Conservation (phyloP, 2,113 vertebrate species). For the Chelonoidis abingdonii region DNA sequence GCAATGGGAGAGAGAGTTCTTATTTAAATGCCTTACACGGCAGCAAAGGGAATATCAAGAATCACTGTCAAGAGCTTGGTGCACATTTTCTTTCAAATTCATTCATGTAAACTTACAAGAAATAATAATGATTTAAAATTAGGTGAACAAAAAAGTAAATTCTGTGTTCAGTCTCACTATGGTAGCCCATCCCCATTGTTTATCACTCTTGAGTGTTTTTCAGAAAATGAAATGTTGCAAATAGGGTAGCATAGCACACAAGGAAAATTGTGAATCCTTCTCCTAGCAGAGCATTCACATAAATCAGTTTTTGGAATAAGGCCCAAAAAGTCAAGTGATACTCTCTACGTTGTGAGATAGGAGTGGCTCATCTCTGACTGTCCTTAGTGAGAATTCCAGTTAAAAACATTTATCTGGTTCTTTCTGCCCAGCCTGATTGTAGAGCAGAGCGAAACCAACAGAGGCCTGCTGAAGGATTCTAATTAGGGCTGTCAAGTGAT, state of each 20-base stretch:
- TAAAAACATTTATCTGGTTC: not conserved
- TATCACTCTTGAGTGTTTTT: not conserved
- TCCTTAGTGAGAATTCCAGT: not conserved
- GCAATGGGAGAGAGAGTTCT: not conserved
- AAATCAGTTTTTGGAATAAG: not conserved
- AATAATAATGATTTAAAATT: not conserved
- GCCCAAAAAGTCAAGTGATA: accelerated
- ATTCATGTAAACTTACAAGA: not conserved
- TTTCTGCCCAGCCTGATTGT: not conserved
- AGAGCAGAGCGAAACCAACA: not conserved
- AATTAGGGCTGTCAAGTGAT: too few relatives aligned
- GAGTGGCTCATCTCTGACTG: not conserved
- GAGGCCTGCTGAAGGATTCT: slow-evolving; percentile 2
- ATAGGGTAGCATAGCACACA: not conserved
- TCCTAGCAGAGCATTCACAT: not conserved
- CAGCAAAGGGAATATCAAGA: slow-evolving; percentile 5
- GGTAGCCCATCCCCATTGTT: not conserved
- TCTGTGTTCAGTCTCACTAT: not conserved
- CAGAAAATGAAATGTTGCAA: not conserved
- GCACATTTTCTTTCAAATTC: not conserved
- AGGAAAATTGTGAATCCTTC: not conserved
- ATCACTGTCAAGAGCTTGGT: not conserved
- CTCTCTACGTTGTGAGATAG: accelerated
- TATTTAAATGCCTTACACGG: slow-evolving; percentile 11
- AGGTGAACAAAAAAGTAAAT: not conserved